A percentile compares a stretch with the other conserved stretches of the same genome.
phyloP scores from a whole-genome alignment of 2,797 vertebrate genomes.

The Ptychadena robeensis region DNA sequence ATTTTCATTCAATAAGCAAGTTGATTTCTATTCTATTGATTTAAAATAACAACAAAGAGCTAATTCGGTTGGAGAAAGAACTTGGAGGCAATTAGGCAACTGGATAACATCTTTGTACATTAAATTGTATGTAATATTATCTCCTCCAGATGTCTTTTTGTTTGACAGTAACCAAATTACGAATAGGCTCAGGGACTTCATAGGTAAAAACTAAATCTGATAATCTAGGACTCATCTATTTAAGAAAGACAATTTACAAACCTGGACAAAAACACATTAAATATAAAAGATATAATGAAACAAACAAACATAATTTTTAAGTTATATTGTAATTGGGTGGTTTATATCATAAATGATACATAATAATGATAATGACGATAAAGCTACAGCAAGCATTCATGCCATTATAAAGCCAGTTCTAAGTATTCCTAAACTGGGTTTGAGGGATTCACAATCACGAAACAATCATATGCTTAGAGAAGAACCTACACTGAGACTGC shows the following conservation, averaged over 20 bases:
- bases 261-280: not conserved
- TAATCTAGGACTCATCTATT: not conserved
- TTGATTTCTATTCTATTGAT: not conserved
- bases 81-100: conserved; percentile 17
- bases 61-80: conserved; percentile 3
- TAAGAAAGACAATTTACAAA: not conserved
- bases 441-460: no score
- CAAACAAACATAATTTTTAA: no score
- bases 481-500: no score
- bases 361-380: no score
- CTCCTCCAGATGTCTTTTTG: conserved; percentile 13
- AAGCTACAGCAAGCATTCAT: no score
- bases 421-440: no score
- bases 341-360: no score
- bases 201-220: not conserved
- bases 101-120: conserved; percentile 20
- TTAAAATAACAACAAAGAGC: not conserved
- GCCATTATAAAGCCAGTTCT: no score
- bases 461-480: no score
- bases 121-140: conserved; percentile 31
- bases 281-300: not conserved
- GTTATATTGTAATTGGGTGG: no score
- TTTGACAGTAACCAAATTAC: conserved; percentile 29
- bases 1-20: not conserved
- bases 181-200: not conserved